phyloP scores from a whole-genome alignment of 1,140 invertebrate species.

The Trichonephila clavata region DNA sequence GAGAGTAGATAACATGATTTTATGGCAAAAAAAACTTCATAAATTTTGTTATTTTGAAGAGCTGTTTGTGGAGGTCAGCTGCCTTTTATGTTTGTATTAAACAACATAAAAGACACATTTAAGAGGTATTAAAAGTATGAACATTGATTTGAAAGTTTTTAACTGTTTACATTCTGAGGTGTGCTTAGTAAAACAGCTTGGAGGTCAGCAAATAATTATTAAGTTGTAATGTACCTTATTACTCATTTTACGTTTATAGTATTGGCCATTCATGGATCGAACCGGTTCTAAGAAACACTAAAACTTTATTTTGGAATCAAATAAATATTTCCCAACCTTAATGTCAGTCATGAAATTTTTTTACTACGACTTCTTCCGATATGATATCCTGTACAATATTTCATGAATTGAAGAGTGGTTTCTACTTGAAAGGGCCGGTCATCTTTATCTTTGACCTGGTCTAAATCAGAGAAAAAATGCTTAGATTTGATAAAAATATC shows the following conservation, averaged over 20 bases:
- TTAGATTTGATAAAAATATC: too few relatives aligned
- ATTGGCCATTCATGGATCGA: neutral
- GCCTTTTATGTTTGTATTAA: neutral
- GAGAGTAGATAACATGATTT: too few relatives aligned
- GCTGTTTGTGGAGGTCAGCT: neutral
- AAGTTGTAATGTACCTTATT: neutral
- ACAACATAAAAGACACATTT: neutral
- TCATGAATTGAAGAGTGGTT: too few relatives aligned
- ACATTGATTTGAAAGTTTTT: neutral
- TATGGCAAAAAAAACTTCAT: too few relatives aligned
- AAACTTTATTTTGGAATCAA: neutral
- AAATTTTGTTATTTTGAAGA: neutral
- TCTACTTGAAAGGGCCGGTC: too few relatives aligned
- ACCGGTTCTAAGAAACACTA: neutral
- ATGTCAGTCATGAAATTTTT: neutral
- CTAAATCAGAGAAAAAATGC: neutral
- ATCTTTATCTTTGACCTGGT: neutral
- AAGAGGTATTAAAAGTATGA: neutral
- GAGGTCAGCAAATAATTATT: neutral
- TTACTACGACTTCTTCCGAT: neutral
- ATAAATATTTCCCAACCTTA: neutral
- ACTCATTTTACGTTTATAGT: neutral
- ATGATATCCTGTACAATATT: neutral
- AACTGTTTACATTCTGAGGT: neutral
- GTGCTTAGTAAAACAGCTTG: neutral